phyloP scores from a whole-genome alignment of 2,113 vertebrate genomes.

The Montifringilla adamsi region DNA sequence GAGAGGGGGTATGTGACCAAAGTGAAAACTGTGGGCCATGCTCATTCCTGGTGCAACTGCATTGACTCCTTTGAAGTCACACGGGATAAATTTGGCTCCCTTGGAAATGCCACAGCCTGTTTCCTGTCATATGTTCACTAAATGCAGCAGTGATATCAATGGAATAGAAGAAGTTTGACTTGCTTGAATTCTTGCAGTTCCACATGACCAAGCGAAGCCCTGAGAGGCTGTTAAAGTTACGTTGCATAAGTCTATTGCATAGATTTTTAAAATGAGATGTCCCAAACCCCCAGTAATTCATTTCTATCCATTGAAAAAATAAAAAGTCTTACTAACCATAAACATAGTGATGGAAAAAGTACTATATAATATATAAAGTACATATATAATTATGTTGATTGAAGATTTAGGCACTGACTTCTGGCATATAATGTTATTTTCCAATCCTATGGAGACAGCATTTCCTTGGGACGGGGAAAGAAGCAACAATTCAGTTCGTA shows the following conservation, averaged over 20 bases:
- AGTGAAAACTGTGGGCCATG: background rate
- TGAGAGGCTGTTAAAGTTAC: background rate
- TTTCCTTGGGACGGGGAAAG: background rate
- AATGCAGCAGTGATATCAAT: slow-evolving; percentile 61
- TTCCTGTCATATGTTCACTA: slow-evolving; percentile 60
- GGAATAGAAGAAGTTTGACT: slow-evolving; percentile 19
- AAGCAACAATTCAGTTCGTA: background rate
- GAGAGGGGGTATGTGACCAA: background rate
- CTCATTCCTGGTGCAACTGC: background rate
- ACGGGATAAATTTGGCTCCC: slow-evolving; percentile 28
- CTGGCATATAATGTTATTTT: background rate
- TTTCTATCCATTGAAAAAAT: background rate
- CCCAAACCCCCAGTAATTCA: background rate
- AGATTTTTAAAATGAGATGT: background rate
- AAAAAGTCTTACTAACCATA: background rate
- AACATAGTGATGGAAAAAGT: background rate
- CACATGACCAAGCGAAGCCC: background rate
- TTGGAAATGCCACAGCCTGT: slow-evolving; percentile 41
- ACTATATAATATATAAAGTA: too few relatives aligned
- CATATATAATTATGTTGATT: too few relatives aligned
- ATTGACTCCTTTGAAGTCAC: slow-evolving; percentile 23
- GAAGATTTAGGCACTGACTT: background rate
- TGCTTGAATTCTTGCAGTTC: background rate
- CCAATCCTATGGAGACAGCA: background rate
- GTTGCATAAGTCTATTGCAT: background rate